Evolutionary conservation across 2,113 vertebrate genomes (phyloP).

Genomic region (Glaucomys volans): DNA sequence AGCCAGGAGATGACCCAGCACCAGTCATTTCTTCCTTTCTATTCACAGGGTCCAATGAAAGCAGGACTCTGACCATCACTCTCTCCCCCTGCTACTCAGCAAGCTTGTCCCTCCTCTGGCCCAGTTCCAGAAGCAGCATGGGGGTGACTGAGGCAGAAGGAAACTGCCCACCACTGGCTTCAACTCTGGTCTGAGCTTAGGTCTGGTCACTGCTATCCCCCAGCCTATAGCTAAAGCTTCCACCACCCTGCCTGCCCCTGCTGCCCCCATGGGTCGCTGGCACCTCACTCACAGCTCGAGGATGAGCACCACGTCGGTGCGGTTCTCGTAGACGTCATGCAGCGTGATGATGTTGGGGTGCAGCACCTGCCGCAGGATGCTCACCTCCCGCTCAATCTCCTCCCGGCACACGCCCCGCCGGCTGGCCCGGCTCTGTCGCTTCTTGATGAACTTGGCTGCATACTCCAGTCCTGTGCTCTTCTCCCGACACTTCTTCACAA

Average conservation of each 20-base stretch:
- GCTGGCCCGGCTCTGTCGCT: conserved; percentile 93
- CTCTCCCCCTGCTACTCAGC: background rate
- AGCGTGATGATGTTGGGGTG: conserved; percentile 94
- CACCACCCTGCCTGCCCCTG: background rate
- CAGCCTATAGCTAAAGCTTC: background rate
- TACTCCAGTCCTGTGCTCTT: conserved; percentile 90
- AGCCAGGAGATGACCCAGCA: background rate
- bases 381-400: conserved; percentile 96
- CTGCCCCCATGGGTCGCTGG: background rate
- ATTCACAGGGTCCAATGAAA: background rate
- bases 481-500: conserved; percentile 95
- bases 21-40: background rate
- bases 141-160: background rate
- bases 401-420: conserved; percentile 93
- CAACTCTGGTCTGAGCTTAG: background rate
- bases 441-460: conserved; percentile 98
- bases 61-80: background rate
- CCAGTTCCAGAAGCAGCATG: background rate
- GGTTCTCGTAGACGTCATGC: conserved; percentile 97
- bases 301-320: conserved; percentile 96
- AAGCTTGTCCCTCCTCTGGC: background rate
- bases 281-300: conserved; percentile 95
- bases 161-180: background rate
- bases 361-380: conserved; percentile 94
- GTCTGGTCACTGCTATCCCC: background rate